Percentiles rank a stretch among this genome's conserved stretches.
Conservation (phyloP, 2,797 vertebrate genomes). For the Tiaroga cobitis region DNA sequence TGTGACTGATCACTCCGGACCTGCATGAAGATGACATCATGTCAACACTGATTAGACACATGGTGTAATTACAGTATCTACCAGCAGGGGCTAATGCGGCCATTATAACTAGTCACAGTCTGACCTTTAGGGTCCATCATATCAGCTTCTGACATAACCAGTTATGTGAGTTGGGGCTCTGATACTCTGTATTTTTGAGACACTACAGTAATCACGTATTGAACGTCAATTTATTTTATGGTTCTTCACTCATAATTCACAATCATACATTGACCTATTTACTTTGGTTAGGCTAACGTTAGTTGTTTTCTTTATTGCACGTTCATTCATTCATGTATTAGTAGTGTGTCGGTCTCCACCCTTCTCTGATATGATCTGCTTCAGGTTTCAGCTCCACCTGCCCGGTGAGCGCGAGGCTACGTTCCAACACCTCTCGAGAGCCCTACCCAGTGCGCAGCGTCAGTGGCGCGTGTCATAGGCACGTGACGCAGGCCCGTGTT, state of each 20-base stretch:
- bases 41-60: neutral
- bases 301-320: neutral
- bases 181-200: too few species aligned
- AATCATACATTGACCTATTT: neutral
- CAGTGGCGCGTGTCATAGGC: neutral
- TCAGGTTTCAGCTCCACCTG: slow-evolving; percentile 60
- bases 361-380: slow-evolving; percentile 49
- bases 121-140: too few species aligned
- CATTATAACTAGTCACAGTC: too few species aligned
- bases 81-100: neutral
- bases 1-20: neutral
- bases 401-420: slow-evolving; percentile 34
- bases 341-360: slow-evolving; percentile 11
- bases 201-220: too few species aligned
- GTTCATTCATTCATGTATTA: neutral
- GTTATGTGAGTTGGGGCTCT: too few species aligned
- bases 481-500: neutral
- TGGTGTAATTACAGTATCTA: neutral
- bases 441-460: neutral
- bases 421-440: neutral
- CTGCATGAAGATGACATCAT: neutral
- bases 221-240: too few species aligned
- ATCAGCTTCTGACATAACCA: too few species aligned
- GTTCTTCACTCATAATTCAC: neutral
- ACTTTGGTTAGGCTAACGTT: neutral